A percentile compares a stretch with the other conserved stretches of the same genome.
phyloP scores from a whole-genome alignment of 2,888 invertebrate species.

The Agriopis leucophaearia region DNA sequence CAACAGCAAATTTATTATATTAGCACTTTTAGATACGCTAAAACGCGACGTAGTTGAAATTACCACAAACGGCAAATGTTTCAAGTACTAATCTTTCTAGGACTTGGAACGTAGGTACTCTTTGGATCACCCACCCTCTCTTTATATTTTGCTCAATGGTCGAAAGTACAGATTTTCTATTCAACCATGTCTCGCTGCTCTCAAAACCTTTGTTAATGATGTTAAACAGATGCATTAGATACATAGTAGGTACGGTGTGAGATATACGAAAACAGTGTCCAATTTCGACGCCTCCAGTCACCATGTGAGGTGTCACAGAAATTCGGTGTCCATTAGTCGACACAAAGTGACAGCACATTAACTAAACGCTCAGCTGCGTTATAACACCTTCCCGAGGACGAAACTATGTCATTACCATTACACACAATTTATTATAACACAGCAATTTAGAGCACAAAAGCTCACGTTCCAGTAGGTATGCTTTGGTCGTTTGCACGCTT shows the following conservation, averaged over 20 bases:
- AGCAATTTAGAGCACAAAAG: slow-evolving; percentile 41
- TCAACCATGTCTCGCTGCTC: too few species aligned
- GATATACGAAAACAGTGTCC: neutral
- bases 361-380: slow-evolving; percentile 33
- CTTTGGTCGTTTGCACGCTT: too few species aligned
- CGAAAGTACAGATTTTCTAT: too few species aligned
- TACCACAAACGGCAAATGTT: too few species aligned
- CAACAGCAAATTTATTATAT: too few species aligned
- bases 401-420: slow-evolving; percentile 34
- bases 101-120: too few species aligned
- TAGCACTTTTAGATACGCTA: too few species aligned
- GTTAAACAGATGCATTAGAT: neutral
- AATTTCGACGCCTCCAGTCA: slow-evolving; percentile 9
- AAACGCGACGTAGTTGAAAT: too few species aligned
- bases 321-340: slow-evolving; percentile 33
- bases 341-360: slow-evolving; percentile 39
- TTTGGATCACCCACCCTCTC: too few species aligned
- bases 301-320: slow-evolving; percentile 19
- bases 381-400: slow-evolving; percentile 33
- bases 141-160: too few species aligned
- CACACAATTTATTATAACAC: slow-evolving; percentile 40
- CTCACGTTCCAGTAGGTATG: slow-evolving; percentile 28
- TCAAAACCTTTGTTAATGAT: neutral
- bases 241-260: neutral
- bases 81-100: too few species aligned